phyloP scores from a whole-genome alignment of 2,888 invertebrate genomes.

The Andrena marginata region DNA sequence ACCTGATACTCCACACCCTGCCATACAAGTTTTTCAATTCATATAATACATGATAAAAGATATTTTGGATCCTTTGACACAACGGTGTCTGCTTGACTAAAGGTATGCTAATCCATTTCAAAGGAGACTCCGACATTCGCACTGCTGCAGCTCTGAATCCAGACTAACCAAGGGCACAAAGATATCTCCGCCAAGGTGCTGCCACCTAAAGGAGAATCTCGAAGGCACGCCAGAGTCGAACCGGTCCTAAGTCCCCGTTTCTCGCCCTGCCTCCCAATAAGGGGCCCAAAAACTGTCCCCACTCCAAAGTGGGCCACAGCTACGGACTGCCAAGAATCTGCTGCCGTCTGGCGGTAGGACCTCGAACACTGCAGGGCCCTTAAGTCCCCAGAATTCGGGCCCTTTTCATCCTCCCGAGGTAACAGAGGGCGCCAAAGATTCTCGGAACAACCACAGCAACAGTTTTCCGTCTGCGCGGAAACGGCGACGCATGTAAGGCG shows the following conservation, averaged over 20 bases:
- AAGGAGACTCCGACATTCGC: neutral
- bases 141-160: constrained; percentile 54
- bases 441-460: neutral
- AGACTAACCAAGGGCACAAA: constrained; percentile 59
- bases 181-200: constrained; percentile 62
- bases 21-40: neutral
- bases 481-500: neutral
- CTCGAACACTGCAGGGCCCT: constrained; percentile 68
- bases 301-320: constrained; percentile 21
- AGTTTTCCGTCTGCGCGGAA: neutral
- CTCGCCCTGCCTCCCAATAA: neutral
- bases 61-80: too few species aligned
- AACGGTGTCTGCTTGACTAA: too few species aligned
- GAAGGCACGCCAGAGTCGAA: constrained; percentile 34
- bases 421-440: constrained; percentile 16
- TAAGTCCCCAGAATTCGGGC: constrained; percentile 9
- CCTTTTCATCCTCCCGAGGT: constrained; percentile 38
- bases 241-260: constrained; percentile 51
- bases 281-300: constrained; percentile 62
- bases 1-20: too few species aligned
- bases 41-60: neutral
- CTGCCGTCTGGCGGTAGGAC: constrained; percentile 78
- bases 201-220: constrained; percentile 69
- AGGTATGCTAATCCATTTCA: too few species aligned
- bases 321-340: constrained; percentile 67